phyloP scores from a whole-genome alignment of 1,140 invertebrate genomes.

The Dreissena polymorpha region DNA sequence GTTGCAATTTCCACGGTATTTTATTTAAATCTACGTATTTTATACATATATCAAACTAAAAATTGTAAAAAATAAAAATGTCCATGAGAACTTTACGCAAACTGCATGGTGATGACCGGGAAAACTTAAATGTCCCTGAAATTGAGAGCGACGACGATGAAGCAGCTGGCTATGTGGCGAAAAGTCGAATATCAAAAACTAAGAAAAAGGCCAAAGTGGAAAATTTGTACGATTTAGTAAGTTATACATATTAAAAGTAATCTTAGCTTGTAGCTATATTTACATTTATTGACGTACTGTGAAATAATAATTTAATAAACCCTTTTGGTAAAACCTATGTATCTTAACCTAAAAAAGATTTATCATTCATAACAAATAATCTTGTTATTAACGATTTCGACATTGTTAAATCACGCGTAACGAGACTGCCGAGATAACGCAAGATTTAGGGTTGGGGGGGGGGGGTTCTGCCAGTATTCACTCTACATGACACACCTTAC shows the following conservation, averaged over 20 bases:
- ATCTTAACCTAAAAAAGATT: not conserved
- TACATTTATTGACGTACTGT: not conserved
- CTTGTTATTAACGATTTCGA: not conserved
- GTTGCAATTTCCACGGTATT: not conserved
- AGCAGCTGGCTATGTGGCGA: not conserved
- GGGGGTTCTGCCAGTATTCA: too few species aligned
- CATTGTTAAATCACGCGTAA: not conserved
- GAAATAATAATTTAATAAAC: not conserved
- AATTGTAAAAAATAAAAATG: slow-evolving; percentile 10
- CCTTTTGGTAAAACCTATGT: not conserved
- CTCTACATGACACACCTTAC: too few species aligned
- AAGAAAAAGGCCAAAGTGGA: slow-evolving; percentile 63
- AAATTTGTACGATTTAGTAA: slow-evolving; percentile 85
- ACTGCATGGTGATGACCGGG: slow-evolving; percentile 33
- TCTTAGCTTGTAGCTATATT: not conserved
- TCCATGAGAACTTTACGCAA: slow-evolving; percentile 49
- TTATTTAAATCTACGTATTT: not conserved
- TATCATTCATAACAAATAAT: not conserved
- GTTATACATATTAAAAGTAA: slow-evolving; percentile 46
- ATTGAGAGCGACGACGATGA: slow-evolving; percentile 25
- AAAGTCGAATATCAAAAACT: slow-evolving; percentile 5
- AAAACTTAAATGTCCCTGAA: slow-evolving; percentile 8
- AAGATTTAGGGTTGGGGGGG: too few species aligned
- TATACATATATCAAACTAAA: not conserved
- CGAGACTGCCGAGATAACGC: too few species aligned